Conservation (phyloP, 2,888 invertebrate genomes). For the Eupeodes luniger region DNA sequence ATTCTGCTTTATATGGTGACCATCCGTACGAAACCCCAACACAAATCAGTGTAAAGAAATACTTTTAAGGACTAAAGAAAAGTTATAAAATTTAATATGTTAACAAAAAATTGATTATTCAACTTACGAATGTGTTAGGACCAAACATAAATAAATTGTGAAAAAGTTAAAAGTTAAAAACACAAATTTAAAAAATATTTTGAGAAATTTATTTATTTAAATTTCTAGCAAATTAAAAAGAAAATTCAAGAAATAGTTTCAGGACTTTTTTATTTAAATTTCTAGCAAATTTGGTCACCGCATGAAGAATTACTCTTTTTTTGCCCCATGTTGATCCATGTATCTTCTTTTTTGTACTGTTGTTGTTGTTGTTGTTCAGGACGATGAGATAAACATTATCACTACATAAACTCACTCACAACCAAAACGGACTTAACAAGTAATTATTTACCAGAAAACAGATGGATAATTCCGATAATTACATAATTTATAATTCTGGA, state of each 20-base stretch:
- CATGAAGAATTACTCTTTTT: background rate
- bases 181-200: too few relatives aligned
- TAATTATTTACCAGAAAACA: conserved; percentile 74
- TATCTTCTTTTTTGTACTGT: background rate
- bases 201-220: too few relatives aligned
- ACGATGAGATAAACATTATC: conserved; percentile 39
- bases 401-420: conserved; percentile 27
- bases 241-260: background rate
- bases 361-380: background rate
- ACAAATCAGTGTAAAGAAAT: too few relatives aligned
- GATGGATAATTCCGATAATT: conserved; percentile 75
- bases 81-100: too few relatives aligned
- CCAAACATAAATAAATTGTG: too few relatives aligned
- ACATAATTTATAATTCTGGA: conserved; percentile 73
- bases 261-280: background rate
- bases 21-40: background rate
- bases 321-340: background rate
- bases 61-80: too few relatives aligned
- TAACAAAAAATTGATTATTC: too few relatives aligned
- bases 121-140: too few relatives aligned
- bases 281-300: background rate
- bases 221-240: background rate
- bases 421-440: conserved; percentile 54
- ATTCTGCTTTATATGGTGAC: background rate
- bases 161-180: too few relatives aligned